phyloP scores from a whole-genome alignment of 1,140 invertebrate species.

The Muscidifurax raptorellus region DNA sequence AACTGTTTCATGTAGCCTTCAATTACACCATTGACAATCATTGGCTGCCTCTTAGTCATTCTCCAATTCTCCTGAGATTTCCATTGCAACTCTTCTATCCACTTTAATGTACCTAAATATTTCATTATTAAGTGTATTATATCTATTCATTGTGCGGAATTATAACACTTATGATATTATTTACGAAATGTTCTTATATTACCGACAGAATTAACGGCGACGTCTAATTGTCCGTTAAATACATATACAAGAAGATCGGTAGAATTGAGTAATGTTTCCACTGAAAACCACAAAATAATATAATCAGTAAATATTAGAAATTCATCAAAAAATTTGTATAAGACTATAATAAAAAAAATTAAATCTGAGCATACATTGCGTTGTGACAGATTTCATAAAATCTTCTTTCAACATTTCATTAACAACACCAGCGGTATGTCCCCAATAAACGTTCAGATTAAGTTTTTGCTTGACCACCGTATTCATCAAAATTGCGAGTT shows the following conservation, averaged over 20 bases:
- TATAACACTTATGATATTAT: background rate
- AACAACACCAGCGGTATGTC: constrained; percentile 62
- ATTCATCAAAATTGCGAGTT: background rate
- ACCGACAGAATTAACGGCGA: constrained; percentile 84
- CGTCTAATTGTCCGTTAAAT: constrained; percentile 82
- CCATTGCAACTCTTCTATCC: background rate
- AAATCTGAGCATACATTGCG: background rate
- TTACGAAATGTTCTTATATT: constrained; percentile 43
- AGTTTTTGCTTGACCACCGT: background rate
- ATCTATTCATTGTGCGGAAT: too few relatives aligned
- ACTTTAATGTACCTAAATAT: background rate
- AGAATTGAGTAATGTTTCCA: constrained; percentile 80
- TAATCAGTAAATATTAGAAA: too few relatives aligned
- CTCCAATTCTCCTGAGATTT: background rate
- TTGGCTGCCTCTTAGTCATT: constrained; percentile 69
- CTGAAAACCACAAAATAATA: background rate
- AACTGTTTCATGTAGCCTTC: constrained; percentile 82
- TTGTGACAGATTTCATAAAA: background rate
- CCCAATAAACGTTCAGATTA: constrained; percentile 71
- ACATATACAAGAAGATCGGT: constrained; percentile 82
- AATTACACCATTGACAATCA: constrained; percentile 77
- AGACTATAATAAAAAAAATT: too few relatives aligned
- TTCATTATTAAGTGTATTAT: constrained; percentile 54
- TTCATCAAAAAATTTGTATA: too few relatives aligned
- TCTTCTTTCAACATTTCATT: background rate